Evolutionary conservation across 2,888 invertebrate genomes (phyloP).

Genomic region (Copidosoma aretas): DNA sequence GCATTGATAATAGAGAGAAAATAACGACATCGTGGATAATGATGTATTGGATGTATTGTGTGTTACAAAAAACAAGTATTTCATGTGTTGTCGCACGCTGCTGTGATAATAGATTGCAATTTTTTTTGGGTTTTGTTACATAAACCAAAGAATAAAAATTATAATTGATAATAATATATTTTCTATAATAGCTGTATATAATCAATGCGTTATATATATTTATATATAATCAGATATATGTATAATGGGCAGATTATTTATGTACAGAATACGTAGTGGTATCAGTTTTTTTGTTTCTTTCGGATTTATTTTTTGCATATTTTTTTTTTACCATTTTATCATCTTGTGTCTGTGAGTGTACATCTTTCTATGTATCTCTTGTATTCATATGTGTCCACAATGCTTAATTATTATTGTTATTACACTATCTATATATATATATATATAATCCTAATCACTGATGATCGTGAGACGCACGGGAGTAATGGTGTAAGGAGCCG

Average conservation of each 20-base stretch:
- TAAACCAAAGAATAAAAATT: constrained; percentile 39
- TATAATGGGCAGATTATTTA: constrained; percentile 57
- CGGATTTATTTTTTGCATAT: constrained; percentile 36
- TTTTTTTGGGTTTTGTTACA: too few relatives aligned
- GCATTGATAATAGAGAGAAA: too few relatives aligned
- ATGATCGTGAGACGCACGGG: constrained; percentile 30
- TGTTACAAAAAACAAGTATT: too few relatives aligned
- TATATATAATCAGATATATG: constrained; percentile 46
- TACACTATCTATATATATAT: constrained; percentile 41
- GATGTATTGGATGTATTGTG: too few relatives aligned
- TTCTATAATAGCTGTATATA: constrained; percentile 56
- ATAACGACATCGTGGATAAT: too few relatives aligned
- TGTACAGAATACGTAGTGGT: constrained; percentile 60
- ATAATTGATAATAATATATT: constrained; percentile 60
- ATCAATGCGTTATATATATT: constrained; percentile 55
- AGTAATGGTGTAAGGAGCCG: constrained; percentile 18
- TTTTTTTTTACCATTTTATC: not conserved
- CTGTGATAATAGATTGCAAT: too few relatives aligned
- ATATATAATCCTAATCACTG: constrained; percentile 35
- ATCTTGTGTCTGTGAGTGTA: constrained; percentile 14
- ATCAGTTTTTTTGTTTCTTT: constrained; percentile 46
- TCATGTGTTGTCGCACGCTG: too few relatives aligned
- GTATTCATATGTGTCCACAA: constrained; percentile 41
- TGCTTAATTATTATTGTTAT: constrained; percentile 43
- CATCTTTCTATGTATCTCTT: constrained; percentile 32